Percentiles rank a stretch among this genome's conserved stretches.
Conservation (phyloP, 2,797 vertebrate genomes). For the Macropus fuliginosus region DNA sequence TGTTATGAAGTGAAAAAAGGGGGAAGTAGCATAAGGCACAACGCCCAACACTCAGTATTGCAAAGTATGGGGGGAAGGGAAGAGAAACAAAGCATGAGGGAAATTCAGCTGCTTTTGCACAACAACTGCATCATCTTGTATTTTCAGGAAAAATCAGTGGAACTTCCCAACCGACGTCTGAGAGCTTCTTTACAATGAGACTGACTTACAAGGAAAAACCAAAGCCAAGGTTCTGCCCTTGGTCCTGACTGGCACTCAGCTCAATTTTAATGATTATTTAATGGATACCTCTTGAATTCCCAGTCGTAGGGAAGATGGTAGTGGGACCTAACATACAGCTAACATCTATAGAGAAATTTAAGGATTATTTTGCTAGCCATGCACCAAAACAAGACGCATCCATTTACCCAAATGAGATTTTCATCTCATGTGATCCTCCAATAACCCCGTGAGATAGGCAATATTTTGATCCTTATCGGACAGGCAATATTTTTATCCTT, state of each 20-base stretch:
- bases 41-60: neutral
- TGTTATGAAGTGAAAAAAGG: neutral
- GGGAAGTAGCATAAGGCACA: neutral
- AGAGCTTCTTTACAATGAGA: neutral
- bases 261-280: neutral
- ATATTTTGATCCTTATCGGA: neutral
- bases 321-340: neutral
- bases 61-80: neutral
- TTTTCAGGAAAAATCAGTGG: neutral
- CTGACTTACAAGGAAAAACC: neutral
- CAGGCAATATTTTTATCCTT: neutral
- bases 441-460: neutral
- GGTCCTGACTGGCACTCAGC: neutral
- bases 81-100: neutral
- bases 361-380: neutral
- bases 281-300: neutral
- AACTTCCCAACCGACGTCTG: neutral
- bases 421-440: neutral
- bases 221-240: neutral
- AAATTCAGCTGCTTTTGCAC: neutral
- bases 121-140: neutral
- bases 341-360: neutral
- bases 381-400: neutral
- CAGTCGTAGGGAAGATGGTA: neutral
- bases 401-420: neutral